These are phyloP conservation scores for Hydropotes inermis DNA, from an alignment of 2,113 vertebrate genomes.

Conservation along the genomic window DNA sequence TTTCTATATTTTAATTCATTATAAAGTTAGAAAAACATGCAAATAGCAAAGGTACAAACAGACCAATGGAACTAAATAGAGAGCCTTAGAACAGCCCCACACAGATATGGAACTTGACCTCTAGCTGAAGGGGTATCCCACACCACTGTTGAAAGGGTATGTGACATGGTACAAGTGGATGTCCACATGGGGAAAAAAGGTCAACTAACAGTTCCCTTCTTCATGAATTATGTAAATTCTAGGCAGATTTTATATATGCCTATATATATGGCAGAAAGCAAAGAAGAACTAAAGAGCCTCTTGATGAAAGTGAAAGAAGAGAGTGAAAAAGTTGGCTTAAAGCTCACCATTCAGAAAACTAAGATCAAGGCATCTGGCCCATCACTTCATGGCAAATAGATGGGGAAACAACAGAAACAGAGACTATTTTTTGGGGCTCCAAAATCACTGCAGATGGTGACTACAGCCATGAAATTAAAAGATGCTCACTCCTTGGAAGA, in stretches of 20 bases:
- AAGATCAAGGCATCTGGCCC: neutral
- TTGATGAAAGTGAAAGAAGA: neutral
- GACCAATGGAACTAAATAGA: neutral
- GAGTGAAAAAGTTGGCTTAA: neutral
- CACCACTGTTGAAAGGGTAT: neutral
- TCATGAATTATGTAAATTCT: neutral
- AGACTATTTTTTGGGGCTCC: too few relatives aligned
- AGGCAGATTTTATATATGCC: neutral
- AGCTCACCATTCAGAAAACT: neutral
- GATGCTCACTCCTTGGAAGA: neutral
- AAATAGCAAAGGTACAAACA: neutral
- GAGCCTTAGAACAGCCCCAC: neutral
- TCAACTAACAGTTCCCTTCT: neutral
- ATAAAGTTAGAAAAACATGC: neutral
- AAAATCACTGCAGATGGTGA: too few relatives aligned
- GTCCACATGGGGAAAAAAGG: neutral
- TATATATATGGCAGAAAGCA: neutral
- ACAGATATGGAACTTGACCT: neutral
- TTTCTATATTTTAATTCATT: neutral
- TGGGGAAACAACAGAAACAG: neutral
- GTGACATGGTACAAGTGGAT: neutral
- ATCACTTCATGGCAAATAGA: neutral
- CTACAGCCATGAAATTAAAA: too few relatives aligned
- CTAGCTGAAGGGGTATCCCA: neutral
- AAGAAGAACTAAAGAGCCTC: neutral